phyloP scores from a whole-genome alignment of 2,113 vertebrate genomes.

The Erythrocercus mccallii region DNA sequence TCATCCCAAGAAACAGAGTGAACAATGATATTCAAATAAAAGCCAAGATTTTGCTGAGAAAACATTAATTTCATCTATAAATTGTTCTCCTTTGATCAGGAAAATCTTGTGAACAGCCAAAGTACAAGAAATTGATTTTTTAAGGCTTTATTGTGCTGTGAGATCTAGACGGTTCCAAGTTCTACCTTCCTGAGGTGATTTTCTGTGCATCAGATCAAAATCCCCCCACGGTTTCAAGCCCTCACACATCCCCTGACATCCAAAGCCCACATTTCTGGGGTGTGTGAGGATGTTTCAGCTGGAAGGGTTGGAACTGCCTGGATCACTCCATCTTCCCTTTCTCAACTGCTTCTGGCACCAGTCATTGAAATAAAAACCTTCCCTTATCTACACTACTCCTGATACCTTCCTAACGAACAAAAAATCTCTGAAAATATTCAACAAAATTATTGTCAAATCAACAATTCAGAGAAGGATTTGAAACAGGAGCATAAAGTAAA shows the following conservation, averaged over 20 bases:
- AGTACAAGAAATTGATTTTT: neutral
- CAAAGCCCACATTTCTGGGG: neutral
- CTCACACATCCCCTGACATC: accelerated
- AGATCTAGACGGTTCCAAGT: neutral
- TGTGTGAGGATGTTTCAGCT: neutral
- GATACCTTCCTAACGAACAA: neutral
- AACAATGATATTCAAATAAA: neutral
- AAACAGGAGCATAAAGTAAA: neutral
- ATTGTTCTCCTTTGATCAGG: neutral
- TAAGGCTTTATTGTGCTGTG: neutral
- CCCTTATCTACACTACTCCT: neutral
- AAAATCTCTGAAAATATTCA: neutral
- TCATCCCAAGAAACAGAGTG: neutral
- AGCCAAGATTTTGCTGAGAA: neutral
- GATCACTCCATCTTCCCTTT: neutral
- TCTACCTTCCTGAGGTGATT: neutral
- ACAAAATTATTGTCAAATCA: neutral
- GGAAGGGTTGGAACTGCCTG: neutral
- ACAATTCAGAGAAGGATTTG: neutral
- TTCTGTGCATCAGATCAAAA: neutral
- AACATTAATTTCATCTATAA: neutral
- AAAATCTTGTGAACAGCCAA: neutral
- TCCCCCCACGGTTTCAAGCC: neutral
- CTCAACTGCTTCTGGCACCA: neutral
- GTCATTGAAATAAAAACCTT: neutral